Evolutionary conservation across 2,888 invertebrate genomes (phyloP).

Genomic region (Leucoma salicis): DNA sequence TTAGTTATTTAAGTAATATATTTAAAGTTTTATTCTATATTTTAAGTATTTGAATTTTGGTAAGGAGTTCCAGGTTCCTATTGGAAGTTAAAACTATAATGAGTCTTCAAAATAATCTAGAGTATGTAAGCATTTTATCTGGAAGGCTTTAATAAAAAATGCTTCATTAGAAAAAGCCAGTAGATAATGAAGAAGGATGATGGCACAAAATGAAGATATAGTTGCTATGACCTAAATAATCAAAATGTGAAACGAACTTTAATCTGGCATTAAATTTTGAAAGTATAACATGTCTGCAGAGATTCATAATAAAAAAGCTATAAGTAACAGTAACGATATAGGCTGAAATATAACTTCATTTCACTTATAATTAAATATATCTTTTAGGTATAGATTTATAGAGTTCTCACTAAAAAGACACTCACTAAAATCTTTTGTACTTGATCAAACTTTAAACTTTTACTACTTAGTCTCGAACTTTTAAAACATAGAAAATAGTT

Average conservation of each 20-base stretch:
- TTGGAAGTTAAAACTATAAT: too few species aligned
- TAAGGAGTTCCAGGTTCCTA: too few species aligned
- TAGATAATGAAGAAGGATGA: slow-evolving; percentile 5
- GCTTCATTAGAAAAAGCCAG: background rate
- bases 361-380: too few species aligned
- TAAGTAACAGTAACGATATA: background rate
- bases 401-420: background rate
- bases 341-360: too few species aligned
- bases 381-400: too few species aligned
- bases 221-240: slow-evolving; percentile 30
- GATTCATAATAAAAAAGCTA: background rate
- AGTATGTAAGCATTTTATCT: too few species aligned
- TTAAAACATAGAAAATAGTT: slow-evolving; percentile 8
- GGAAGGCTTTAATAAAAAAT: too few species aligned
- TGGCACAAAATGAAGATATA: background rate
- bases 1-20: too few species aligned
- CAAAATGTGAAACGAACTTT: slow-evolving; percentile 34
- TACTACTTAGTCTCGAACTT: slow-evolving; percentile 37
- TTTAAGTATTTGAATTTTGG: too few species aligned
- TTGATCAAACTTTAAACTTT: slow-evolving; percentile 29
- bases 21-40: too few species aligned
- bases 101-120: too few species aligned
- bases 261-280: slow-evolving; percentile 36
- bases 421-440: slow-evolving; percentile 5
- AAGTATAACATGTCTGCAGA: slow-evolving; percentile 21